phyloP scores from a whole-genome alignment of 2,888 invertebrate species.

The Harpalus rufipes region DNA sequence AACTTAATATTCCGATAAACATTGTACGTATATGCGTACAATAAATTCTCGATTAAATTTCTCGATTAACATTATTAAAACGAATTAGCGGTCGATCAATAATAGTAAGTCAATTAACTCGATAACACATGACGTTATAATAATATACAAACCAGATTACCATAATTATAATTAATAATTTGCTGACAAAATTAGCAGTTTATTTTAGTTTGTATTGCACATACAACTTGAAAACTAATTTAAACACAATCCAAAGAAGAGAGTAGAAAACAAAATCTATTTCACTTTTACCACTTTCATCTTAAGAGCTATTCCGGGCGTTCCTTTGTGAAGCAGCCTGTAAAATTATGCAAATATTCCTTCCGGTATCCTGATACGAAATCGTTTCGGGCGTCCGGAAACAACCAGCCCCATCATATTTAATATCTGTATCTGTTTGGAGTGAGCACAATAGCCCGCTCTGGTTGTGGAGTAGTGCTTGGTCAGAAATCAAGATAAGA shows the following conservation, averaged over 20 bases:
- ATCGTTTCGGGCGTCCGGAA: slow-evolving; percentile 32
- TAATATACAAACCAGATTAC: slow-evolving; percentile 8
- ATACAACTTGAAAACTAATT: not conserved
- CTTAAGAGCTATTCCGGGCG: slow-evolving; percentile 26
- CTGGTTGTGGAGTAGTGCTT: not conserved
- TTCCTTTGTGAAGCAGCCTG: slow-evolving; percentile 38
- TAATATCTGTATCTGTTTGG: slow-evolving; percentile 50
- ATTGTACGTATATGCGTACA: not conserved
- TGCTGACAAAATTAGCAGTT: not conserved
- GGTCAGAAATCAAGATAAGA: slow-evolving; percentile 8
- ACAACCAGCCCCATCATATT: slow-evolving; percentile 20
- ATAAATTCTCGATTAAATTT: not conserved
- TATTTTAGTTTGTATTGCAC: slow-evolving; percentile 4
- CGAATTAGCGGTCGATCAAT: not conserved
- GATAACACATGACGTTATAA: not conserved
- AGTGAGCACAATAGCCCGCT: slow-evolving; percentile 16
- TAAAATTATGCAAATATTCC: slow-evolving; percentile 49
- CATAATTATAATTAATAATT: slow-evolving; percentile 8
- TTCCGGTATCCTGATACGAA: slow-evolving; percentile 37
- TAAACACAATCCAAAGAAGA: not conserved
- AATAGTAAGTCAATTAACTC: not conserved
- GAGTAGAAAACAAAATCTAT: slow-evolving; percentile 17
- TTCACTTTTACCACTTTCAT: slow-evolving; percentile 35
- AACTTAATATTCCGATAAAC: not conserved
- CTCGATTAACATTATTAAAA: no score